Conservation (phyloP, 2,113 vertebrate species). For the Ceyx margarethae region DNA sequence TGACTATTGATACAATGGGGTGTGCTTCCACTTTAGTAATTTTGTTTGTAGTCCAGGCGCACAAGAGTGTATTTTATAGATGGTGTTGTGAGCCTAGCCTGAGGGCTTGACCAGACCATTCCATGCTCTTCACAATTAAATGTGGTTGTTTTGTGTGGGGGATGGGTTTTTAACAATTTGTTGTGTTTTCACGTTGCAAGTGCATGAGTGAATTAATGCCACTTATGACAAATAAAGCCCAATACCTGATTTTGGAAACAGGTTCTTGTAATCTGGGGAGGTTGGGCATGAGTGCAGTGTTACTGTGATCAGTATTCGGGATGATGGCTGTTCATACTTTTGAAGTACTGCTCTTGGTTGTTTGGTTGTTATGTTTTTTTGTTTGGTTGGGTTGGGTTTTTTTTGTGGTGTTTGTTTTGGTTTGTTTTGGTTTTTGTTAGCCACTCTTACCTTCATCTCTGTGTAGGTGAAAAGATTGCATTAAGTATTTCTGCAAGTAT, state of each 20-base stretch:
- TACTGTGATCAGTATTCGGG: background rate
- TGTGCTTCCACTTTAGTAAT: background rate
- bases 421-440: background rate
- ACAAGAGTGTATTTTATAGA: background rate
- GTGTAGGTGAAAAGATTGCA: background rate
- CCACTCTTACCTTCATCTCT: background rate
- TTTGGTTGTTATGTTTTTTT: too few species aligned
- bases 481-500: background rate
- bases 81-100: background rate
- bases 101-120: background rate
- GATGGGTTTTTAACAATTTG: background rate
- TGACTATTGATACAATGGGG: background rate
- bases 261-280: background rate
- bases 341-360: background rate
- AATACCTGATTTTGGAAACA: background rate
- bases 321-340: background rate
- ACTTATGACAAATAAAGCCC: background rate
- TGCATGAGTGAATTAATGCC: background rate
- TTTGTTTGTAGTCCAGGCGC: background rate
- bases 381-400: too few species aligned
- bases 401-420: too few species aligned
- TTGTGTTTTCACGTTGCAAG: background rate
- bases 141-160: background rate
- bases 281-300: rapidly evolving
- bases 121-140: background rate